A percentile compares a stretch with the other conserved stretches of the same genome.
Conservation (phyloP, 2,113 vertebrate genomes). For the Eurypyga helias region DNA sequence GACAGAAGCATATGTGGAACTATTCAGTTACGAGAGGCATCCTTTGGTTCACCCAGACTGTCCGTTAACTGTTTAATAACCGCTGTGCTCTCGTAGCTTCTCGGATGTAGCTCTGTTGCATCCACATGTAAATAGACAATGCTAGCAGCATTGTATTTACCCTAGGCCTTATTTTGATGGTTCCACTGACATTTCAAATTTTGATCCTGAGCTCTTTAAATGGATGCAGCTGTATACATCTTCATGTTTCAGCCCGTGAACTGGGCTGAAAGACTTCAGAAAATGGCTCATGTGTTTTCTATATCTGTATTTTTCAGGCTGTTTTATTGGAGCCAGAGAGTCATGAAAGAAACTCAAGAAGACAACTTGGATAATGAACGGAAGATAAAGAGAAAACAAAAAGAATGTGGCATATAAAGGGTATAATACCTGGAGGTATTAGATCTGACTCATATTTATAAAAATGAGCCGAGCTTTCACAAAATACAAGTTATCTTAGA, state of each 20-base stretch:
- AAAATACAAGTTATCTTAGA: constrained; percentile 69
- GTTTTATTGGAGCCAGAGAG: constrained; percentile 70
- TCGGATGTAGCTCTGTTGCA: background rate
- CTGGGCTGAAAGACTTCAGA: background rate
- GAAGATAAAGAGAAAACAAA: constrained; percentile 77
- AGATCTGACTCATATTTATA: constrained; percentile 65
- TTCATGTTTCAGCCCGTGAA: background rate
- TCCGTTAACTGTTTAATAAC: background rate
- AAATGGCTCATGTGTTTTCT: constrained; percentile 13
- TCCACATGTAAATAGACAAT: background rate
- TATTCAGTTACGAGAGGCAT: background rate
- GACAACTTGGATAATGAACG: constrained; percentile 70
- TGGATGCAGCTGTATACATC: background rate
- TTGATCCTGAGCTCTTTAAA: background rate
- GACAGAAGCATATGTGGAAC: constrained; percentile 23
- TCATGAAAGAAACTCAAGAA: constrained; percentile 78
- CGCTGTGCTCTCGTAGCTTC: background rate
- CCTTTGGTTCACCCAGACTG: constrained; percentile 26
- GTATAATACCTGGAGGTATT: constrained; percentile 74
- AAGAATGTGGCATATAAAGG: constrained; percentile 79
- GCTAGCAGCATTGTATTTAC: background rate
- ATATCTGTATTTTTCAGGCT: constrained; percentile 72
- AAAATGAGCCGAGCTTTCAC: constrained; percentile 75
- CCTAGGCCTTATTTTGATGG: background rate
- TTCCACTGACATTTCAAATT: background rate